Percentiles rank a stretch among this genome's conserved stretches.
Evolutionary conservation across 2,797 vertebrate genomes (phyloP).

Genomic region (Eospalax fontanierii): DNA sequence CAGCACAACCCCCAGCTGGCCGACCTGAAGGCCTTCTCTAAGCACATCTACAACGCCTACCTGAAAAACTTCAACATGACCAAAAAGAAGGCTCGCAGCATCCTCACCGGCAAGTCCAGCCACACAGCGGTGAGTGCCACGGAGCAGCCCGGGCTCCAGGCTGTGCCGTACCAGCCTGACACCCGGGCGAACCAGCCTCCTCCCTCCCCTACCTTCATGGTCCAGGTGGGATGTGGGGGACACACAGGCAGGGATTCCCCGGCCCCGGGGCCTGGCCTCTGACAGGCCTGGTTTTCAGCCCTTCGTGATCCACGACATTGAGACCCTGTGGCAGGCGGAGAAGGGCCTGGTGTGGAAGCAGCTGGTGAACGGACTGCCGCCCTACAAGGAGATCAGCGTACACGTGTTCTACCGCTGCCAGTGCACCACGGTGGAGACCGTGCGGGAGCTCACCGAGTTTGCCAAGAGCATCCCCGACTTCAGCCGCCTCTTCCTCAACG

Average conservation of each 20-base stretch:
- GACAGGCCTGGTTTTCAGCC: slow-evolving; percentile 91
- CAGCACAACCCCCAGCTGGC: slow-evolving; percentile 94
- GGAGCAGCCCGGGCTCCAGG: background rate
- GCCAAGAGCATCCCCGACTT: slow-evolving; percentile 99
- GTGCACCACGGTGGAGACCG: slow-evolving; percentile 98
- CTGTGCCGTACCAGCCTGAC: background rate
- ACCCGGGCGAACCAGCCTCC: background rate
- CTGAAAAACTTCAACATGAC: slow-evolving; percentile 99
- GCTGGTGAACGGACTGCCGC: slow-evolving; percentile 94
- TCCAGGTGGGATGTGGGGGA: background rate
- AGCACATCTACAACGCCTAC: slow-evolving; percentile 98
- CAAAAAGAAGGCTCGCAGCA: slow-evolving; percentile 98
- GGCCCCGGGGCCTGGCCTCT: background rate
- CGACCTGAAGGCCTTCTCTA: slow-evolving; percentile 97
- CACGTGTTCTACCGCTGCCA: slow-evolving; percentile 99
- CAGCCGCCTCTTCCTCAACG: slow-evolving; percentile 96
- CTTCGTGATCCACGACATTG: slow-evolving; percentile 99
- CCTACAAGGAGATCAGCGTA: slow-evolving; percentile 98
- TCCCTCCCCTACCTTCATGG: background rate
- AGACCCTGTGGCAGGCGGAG: slow-evolving; percentile 98
- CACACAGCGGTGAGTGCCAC: slow-evolving; percentile 94
- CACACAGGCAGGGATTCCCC: background rate
- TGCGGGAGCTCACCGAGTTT: slow-evolving; percentile 99
- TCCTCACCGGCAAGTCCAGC: slow-evolving; percentile 97
- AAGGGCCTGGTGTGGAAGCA: slow-evolving; percentile 98